Percentiles rank a stretch among this genome's conserved stretches.
phyloP scores from a whole-genome alignment of 1,140 invertebrate species.

The Megathymus violae region DNA sequence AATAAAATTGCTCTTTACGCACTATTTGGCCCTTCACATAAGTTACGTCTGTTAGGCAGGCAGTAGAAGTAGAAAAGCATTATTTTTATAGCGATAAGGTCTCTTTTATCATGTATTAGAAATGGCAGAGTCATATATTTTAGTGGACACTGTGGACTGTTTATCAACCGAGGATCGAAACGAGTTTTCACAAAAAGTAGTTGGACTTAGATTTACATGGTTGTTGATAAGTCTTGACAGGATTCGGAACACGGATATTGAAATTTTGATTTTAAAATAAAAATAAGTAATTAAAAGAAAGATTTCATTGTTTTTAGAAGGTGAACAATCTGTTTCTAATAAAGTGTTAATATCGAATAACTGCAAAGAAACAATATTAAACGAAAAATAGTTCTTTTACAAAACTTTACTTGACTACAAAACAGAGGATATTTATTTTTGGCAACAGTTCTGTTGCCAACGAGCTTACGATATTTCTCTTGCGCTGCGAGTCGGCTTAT shows the following conservation, averaged over 20 bases:
- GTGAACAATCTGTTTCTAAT: neutral
- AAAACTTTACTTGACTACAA: conserved; percentile 1
- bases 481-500: conserved; percentile 54
- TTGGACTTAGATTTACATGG: too few relatives aligned
- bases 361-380: conserved; percentile 8
- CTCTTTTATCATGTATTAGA: too few relatives aligned
- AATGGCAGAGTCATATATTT: too few relatives aligned
- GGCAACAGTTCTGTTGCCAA: conserved; percentile 44
- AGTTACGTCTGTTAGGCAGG: conserved; percentile 11
- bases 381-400: neutral
- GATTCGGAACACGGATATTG: too few relatives aligned
- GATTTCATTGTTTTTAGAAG: too few relatives aligned
- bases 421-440: conserved; percentile 40
- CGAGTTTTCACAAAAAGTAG: too few relatives aligned
- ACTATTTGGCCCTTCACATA: conserved; percentile 37
- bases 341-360: neutral
- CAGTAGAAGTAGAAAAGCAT: neutral
- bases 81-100: too few relatives aligned
- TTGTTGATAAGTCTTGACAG: too few relatives aligned
- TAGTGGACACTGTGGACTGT: too few relatives aligned
- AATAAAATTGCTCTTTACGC: conserved; percentile 32
- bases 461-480: conserved; percentile 41
- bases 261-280: too few relatives aligned
- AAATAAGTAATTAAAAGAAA: too few relatives aligned
- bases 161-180: too few relatives aligned